Conservation (phyloP, 2,888 invertebrate genomes). For the Apantesis nais region DNA sequence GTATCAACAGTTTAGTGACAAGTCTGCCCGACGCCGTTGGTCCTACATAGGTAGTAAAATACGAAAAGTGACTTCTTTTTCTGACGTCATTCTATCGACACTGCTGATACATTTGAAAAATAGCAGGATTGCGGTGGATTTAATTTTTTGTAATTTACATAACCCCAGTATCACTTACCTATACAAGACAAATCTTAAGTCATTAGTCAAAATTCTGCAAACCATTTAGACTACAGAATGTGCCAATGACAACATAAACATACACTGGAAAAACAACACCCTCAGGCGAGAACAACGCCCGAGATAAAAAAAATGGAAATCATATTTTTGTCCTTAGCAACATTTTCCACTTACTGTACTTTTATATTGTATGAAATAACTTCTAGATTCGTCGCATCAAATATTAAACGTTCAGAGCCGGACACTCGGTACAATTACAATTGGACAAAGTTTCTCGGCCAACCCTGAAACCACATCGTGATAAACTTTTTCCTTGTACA, state of each 20-base stretch:
- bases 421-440: neutral
- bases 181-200: too few species aligned
- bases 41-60: too few species aligned
- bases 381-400: neutral
- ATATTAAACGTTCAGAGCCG: neutral
- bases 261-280: too few species aligned
- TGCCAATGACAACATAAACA: too few species aligned
- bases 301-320: neutral
- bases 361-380: neutral
- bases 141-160: too few species aligned
- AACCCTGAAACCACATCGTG: neutral
- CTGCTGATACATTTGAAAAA: too few species aligned
- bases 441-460: neutral
- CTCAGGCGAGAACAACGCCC: neutral
- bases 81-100: too few species aligned
- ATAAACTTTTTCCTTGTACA: slow-evolving; percentile 4
- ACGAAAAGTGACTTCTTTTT: too few species aligned
- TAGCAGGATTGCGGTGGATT: too few species aligned
- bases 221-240: neutral
- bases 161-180: too few species aligned
- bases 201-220: neutral
- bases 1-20: too few species aligned
- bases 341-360: neutral
- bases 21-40: too few species aligned
- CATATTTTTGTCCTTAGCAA: neutral